Evolutionary conservation across 2,888 invertebrate genomes (phyloP), one percentile per base, ranked within the genome.

Genomic region (Cistogaster globosa): DNA sequence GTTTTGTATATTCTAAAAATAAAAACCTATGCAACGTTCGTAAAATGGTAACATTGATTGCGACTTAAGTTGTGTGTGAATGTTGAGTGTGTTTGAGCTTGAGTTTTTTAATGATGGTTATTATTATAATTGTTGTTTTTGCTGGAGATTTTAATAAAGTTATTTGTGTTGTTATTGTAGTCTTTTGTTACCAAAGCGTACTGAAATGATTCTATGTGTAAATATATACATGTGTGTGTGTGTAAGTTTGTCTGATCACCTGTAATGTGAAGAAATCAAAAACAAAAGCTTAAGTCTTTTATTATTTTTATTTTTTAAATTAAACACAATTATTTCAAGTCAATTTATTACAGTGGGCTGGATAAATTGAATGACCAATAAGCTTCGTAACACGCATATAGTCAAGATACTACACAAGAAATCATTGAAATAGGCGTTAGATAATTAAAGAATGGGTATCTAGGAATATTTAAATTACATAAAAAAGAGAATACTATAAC

Each of bases 261-360:
- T 81, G 84, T 81, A 84, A 71, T 53, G 76, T 84, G 65, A 72
- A 84, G 84, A 84, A 84, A 84, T 77, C 72, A 84, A 80, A 80
- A 45, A 38, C 62, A 77, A 72, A 84, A 80, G 71, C 67, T 69
- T 69, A 75, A 72, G 74, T 63, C 69, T 79, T 83, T 79, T 79
- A 65, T 74, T 83, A 74, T 78, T 74, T 60, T 69, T 60, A 79
- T 72, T 78, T n/a, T n/a, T n/a, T n/a, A n/a, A n/a, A 26, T 78
- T 48, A 83, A 75, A 75, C 53, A 58, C 9, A 51, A 12, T 22
- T 11, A 60, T 82, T 76, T 76, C 26, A 65, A 69, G 63, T 69
- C 62, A n/a, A 2, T n/a, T 32, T 18, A 58, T 68, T 32, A 76
- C 76, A 76, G 58, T 65, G 65, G 72, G 38, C 12, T 42, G 14